Percentiles rank a stretch among this genome's conserved stretches.
Conservation (phyloP, 2,113 vertebrate genomes). For the chimpanzee (Pan troglodytes) region DNA sequence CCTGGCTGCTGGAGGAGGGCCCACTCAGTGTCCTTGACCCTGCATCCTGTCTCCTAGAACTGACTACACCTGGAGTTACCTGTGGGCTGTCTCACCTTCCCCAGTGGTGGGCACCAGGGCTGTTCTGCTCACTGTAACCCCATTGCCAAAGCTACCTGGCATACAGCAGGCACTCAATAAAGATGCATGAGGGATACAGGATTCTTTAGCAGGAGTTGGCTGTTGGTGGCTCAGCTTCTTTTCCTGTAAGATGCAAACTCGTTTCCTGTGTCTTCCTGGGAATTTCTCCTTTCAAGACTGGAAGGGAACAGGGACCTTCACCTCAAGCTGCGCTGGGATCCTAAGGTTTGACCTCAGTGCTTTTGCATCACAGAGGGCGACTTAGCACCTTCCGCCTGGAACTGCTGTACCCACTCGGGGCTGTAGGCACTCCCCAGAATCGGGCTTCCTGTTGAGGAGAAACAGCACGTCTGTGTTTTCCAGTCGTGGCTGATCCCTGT, state of each 20-base stretch:
- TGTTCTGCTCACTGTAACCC: not conserved
- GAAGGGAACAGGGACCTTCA: accelerated
- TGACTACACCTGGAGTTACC: not conserved
- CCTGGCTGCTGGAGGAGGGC: not conserved
- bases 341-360: not conserved
- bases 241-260: not conserved
- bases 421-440: not conserved
- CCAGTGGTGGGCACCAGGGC: not conserved
- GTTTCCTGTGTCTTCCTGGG: not conserved
- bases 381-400: not conserved
- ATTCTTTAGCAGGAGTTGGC: not conserved
- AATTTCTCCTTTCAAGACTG: not conserved
- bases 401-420: not conserved
- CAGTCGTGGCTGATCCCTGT: not conserved
- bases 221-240: not conserved
- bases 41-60: not conserved
- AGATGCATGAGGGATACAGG: not conserved
- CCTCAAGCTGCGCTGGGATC: no score
- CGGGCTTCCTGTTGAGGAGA: not conserved
- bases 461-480: not conserved
- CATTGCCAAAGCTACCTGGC: not conserved
- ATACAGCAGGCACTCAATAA: not conserved
- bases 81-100: not conserved
- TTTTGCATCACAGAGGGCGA: not conserved
- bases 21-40: not conserved